Evolutionary conservation across 2,113 vertebrate genomes (phyloP).

Genomic region (Cyprinus carpio): DNA sequence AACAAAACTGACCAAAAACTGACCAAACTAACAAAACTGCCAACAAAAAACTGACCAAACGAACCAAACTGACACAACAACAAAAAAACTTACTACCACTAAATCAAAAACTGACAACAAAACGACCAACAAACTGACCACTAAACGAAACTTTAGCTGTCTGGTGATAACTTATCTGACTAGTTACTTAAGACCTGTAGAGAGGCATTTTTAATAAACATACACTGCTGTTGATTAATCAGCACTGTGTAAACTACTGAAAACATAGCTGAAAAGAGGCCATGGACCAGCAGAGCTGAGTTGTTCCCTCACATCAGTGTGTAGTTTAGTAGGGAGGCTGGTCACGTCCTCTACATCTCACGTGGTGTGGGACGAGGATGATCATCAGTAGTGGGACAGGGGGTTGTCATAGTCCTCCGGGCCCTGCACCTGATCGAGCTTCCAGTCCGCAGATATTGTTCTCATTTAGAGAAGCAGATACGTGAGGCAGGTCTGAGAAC

Average conservation of each 20-base stretch:
- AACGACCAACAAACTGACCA: too few relatives aligned
- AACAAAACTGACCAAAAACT: too few relatives aligned
- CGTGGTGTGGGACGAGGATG: slow-evolving; percentile 99
- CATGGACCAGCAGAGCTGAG: too few relatives aligned
- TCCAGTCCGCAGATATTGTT: slow-evolving; percentile 92
- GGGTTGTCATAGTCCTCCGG: slow-evolving; percentile 96
- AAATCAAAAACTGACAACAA: too few relatives aligned
- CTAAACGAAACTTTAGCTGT: neutral
- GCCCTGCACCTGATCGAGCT: slow-evolving; percentile 85
- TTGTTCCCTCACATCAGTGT: neutral
- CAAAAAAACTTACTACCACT: too few relatives aligned
- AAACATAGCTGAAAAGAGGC: neutral
- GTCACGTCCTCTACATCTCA: slow-evolving; percentile 74
- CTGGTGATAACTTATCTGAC: neutral
- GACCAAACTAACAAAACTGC: too few relatives aligned
- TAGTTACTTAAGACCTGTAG: neutral
- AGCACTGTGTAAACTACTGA: neutral
- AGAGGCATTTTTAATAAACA: neutral
- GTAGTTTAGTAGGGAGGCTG: neutral
- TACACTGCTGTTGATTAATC: neutral
- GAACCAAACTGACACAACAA: too few relatives aligned
- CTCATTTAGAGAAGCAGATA: slow-evolving; percentile 98
- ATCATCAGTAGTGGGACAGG: slow-evolving; percentile 99
- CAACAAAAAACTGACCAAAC: too few relatives aligned
- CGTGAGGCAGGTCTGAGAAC: slow-evolving; percentile 87